Evolutionary conservation across 2,113 vertebrate genomes (phyloP).

Genomic region (Cynocephalus volans): DNA sequence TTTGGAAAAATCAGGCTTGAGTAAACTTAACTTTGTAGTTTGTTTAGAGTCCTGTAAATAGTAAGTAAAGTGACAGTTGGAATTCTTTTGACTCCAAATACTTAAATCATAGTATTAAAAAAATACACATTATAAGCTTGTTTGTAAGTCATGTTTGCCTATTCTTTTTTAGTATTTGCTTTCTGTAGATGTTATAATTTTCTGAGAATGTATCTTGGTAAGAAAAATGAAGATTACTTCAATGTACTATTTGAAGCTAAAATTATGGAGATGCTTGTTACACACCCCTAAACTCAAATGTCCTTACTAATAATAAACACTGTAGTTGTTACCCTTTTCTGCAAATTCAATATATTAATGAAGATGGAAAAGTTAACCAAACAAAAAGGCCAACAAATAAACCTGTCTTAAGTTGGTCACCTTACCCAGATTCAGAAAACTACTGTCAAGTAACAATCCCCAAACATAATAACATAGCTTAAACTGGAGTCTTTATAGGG

Average conservation of each 20-base stretch:
- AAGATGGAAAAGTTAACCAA: not conserved
- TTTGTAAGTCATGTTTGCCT: not conserved
- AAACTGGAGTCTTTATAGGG: not conserved
- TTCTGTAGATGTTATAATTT: not conserved
- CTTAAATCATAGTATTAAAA: not conserved
- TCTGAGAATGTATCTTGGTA: not conserved
- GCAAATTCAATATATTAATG: not conserved
- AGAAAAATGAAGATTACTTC: slow-evolving; percentile 23
- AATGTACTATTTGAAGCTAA: not conserved
- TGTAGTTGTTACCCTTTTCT: not conserved
- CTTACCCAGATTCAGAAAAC: not conserved
- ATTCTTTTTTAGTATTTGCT: not conserved
- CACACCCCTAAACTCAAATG: not conserved
- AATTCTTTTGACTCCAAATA: not conserved
- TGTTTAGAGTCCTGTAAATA: not conserved
- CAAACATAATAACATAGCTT: not conserved
- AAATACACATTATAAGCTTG: not conserved
- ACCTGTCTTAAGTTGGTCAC: not conserved
- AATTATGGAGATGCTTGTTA: not conserved
- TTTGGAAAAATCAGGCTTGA: not conserved
- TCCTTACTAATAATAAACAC: not conserved
- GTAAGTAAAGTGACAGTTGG: not conserved
- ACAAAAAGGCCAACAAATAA: not conserved
- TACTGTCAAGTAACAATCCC: not conserved
- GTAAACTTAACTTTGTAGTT: not conserved